Evolutionary conservation across 2,113 vertebrate genomes (phyloP).

Genomic region (Varanus komodoensis): DNA sequence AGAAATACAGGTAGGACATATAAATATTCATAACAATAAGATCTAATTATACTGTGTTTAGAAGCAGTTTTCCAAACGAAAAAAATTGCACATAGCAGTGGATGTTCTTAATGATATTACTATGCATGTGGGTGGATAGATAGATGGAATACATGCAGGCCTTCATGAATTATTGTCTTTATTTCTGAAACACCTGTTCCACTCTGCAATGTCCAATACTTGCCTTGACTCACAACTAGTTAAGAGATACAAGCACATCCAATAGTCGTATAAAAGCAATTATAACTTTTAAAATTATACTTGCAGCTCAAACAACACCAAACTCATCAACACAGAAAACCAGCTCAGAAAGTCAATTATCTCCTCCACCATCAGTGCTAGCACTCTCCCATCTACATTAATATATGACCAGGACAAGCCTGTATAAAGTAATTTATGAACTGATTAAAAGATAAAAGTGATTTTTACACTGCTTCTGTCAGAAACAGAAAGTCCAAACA

Average conservation of each 20-base stretch:
- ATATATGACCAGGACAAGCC: not conserved
- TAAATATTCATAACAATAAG: not conserved
- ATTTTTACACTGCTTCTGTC: not conserved
- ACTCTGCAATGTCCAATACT: not conserved
- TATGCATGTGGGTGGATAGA: not conserved
- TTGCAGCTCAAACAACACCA: not conserved
- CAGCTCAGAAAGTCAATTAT: not conserved
- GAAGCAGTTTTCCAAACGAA: not conserved
- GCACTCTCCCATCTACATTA: not conserved
- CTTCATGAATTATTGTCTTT: not conserved
- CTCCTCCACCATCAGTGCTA: not conserved
- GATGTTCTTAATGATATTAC: not conserved
- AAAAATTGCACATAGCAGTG: not conserved
- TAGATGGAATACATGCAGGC: not conserved
- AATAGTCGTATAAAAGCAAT: not conserved
- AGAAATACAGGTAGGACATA: not conserved
- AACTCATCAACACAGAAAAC: not conserved
- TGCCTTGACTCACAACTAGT: not conserved
- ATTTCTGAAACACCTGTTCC: not conserved
- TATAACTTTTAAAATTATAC: not conserved
- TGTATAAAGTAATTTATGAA: not conserved
- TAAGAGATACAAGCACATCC: not conserved
- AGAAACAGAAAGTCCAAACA: too few relatives aligned
- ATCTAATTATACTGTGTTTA: not conserved
- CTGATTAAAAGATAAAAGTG: not conserved